Conservation (phyloP, 2,888 invertebrate species). For the Labia minor region DNA sequence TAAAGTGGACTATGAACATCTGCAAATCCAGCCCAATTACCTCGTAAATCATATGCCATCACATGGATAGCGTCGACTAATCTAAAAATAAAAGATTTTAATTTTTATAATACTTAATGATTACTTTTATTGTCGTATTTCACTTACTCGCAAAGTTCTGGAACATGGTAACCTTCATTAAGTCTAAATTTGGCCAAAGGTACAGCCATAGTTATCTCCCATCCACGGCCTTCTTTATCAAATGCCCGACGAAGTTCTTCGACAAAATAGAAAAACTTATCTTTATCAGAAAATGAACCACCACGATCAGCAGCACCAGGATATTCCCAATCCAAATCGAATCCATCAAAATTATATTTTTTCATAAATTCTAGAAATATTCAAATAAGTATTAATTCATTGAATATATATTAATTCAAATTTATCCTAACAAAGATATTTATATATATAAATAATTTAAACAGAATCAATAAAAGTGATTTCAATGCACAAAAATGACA, state of each 20-base stretch:
- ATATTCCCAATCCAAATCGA: conserved; percentile 86
- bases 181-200: conserved; percentile 77
- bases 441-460: too few relatives aligned
- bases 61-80: conserved; percentile 70
- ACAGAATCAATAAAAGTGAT: too few relatives aligned
- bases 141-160: conserved; percentile 77
- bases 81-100: conserved; percentile 36
- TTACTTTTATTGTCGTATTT: too few relatives aligned
- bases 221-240: conserved; percentile 57
- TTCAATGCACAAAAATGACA: too few relatives aligned
- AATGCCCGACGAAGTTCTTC: conserved; percentile 72
- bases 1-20: conserved; percentile 81
- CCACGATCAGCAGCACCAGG: conserved; percentile 80
- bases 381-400: neutral
- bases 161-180: conserved; percentile 83
- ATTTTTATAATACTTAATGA: too few relatives aligned
- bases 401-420: too few relatives aligned
- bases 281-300: conserved; percentile 72
- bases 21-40: conserved; percentile 85
- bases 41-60: conserved; percentile 76
- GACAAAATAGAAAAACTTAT: conserved; percentile 68
- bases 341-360: conserved; percentile 69
- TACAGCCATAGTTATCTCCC: conserved; percentile 85
- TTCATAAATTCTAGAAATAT: conserved; percentile 53
- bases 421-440: too few relatives aligned